These are phyloP conservation scores for Actias luna DNA, from an alignment of 2,888 invertebrate genomes.

Conservation along the genomic window DNA sequence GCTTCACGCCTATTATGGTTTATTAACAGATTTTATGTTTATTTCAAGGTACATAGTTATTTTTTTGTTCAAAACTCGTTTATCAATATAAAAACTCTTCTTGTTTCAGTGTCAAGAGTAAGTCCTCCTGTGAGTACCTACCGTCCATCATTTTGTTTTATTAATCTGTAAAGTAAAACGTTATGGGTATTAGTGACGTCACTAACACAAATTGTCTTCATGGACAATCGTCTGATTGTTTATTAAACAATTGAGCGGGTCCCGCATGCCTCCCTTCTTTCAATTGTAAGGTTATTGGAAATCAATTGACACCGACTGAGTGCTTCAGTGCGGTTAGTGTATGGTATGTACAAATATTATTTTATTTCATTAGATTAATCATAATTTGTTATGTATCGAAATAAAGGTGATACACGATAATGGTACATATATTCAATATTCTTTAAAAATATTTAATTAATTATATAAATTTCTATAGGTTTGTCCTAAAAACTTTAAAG, in stretches of 20 bases:
- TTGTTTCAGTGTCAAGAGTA: constrained; percentile 35
- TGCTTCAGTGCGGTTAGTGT: constrained; percentile 57
- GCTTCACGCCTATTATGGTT: neutral
- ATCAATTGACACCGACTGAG: constrained; percentile 72
- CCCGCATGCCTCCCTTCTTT: constrained; percentile 73
- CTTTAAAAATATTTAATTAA: neutral
- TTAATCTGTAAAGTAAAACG: constrained; percentile 36
- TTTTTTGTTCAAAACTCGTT: constrained; percentile 32
- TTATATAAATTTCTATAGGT: neutral
- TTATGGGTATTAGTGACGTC: constrained; percentile 35
- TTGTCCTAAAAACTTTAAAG: neutral
- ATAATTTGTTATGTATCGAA: no score
- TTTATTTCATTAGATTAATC: no score
- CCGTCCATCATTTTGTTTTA: constrained; percentile 50
- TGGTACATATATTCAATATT: no score
- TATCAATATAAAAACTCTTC: constrained; percentile 41
- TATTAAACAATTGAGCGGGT: constrained; percentile 69
- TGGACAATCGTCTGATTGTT: constrained; percentile 50
- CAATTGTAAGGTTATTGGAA: constrained; percentile 79
- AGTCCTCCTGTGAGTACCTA: constrained; percentile 49
- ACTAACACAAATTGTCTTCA: constrained; percentile 44
- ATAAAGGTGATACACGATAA: no score
- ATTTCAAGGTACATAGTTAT: constrained; percentile 2
- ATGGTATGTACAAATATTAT: no score
- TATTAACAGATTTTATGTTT: constrained; percentile 19